Evolutionary conservation across 2,113 vertebrate genomes (phyloP).

Genomic region (Syngnathus scovelli): DNA sequence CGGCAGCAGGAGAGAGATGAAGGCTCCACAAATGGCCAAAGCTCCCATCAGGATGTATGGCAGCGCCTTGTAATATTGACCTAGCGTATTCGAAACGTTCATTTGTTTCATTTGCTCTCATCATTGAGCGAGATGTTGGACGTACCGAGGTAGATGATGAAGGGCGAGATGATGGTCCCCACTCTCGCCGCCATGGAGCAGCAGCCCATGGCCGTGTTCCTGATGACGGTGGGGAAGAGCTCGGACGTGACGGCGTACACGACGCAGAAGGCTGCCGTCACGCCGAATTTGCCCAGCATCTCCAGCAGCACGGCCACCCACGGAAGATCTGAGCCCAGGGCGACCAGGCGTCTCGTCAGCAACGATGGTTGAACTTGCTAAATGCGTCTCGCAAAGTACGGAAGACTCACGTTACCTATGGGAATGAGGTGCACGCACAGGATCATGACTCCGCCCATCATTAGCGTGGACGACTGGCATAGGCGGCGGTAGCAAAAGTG

Average conservation of each 20-base stretch:
- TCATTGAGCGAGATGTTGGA: background rate
- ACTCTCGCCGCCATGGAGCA: conserved; percentile 81
- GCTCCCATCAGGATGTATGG: conserved; percentile 84
- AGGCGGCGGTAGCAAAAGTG: conserved; percentile 68
- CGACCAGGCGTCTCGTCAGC: background rate
- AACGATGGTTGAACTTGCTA: background rate
- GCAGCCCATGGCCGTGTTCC: conserved; percentile 82
- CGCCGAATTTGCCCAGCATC: conserved; percentile 85
- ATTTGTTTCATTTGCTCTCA: background rate
- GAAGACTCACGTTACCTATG: conserved; percentile 62
- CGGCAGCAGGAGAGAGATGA: conserved; percentile 77
- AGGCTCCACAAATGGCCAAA: conserved; percentile 73
- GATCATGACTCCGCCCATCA: conserved; percentile 81
- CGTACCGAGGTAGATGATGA: conserved; percentile 85
- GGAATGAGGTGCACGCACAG: conserved; percentile 80
- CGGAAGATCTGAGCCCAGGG: conserved; percentile 56
- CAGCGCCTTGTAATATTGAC: conserved; percentile 70
- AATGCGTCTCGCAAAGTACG: background rate
- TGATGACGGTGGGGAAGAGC: conserved; percentile 81
- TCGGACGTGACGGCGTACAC: conserved; percentile 81
- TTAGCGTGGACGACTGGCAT: conserved; percentile 77
- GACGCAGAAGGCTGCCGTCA: conserved; percentile 81
- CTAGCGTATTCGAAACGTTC: conserved; percentile 44
- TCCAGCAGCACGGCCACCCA: conserved; percentile 72
- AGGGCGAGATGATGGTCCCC: conserved; percentile 81